These are phyloP conservation scores for Tyria jacobaeae DNA, from an alignment of 2,888 invertebrate genomes.

Conservation along the genomic window DNA sequence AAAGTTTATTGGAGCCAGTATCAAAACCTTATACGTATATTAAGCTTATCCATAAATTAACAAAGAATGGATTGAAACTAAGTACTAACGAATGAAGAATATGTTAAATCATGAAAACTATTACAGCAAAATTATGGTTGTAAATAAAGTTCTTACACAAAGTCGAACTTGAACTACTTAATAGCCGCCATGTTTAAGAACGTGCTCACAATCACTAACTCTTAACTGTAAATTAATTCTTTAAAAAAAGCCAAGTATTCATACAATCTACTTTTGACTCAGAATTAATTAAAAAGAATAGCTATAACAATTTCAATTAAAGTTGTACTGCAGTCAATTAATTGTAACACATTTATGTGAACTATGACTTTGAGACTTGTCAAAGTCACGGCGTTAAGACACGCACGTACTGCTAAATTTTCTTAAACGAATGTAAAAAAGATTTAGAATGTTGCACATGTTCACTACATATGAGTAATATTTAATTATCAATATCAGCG, in stretches of 20 bases:
- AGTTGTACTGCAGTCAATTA: conserved; percentile 14
- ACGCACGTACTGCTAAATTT: conserved; percentile 12
- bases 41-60: background rate
- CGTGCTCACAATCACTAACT: conserved; percentile 16
- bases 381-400: conserved; percentile 48
- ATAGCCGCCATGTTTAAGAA: conserved; percentile 14
- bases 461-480: no score
- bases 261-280: conserved; percentile 17
- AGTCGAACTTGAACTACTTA: conserved; percentile 23
- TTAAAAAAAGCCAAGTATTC: conserved; percentile 9
- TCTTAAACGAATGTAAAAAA: no score
- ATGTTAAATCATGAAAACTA: background rate
- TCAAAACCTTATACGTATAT: no score
- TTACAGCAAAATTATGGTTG: conserved; percentile 13
- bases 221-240: conserved; percentile 24
- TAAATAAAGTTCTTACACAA: conserved; percentile 14
- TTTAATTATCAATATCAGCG: no score
- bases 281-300: conserved; percentile 27
- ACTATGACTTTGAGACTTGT: conserved; percentile 42
- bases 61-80: background rate
- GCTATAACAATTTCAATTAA: conserved; percentile 13
- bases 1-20: no score
- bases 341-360: conserved; percentile 27
- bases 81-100: background rate
- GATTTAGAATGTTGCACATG: no score